Conservation (phyloP, 2,113 vertebrate species). For the Eulacestoma nigropectus region DNA sequence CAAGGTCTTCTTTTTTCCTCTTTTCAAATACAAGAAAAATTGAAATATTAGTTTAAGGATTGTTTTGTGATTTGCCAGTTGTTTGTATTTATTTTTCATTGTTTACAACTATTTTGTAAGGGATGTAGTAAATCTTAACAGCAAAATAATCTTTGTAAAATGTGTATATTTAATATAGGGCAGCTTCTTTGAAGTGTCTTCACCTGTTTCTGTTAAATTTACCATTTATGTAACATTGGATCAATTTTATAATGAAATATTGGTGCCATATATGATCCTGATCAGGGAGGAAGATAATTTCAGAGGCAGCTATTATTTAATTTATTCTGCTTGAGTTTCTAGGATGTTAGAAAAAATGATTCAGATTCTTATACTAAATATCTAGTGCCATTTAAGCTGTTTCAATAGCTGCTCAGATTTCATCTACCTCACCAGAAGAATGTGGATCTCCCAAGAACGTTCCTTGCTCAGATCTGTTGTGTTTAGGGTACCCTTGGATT, state of each 20-base stretch:
- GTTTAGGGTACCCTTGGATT: neutral
- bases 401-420: neutral
- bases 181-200: neutral
- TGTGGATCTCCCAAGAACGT: neutral
- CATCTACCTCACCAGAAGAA: neutral
- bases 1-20: neutral
- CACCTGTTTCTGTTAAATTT: neutral
- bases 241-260: neutral
- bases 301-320: neutral
- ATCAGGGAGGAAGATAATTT: neutral
- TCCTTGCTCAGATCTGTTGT: neutral
- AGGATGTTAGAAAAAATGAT: neutral
- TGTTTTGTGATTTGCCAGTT: neutral
- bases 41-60: neutral
- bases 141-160: neutral
- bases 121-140: neutral
- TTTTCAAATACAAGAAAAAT: neutral
- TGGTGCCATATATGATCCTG: accelerated
- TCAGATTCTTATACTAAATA: neutral
- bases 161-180: accelerated
- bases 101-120: neutral
- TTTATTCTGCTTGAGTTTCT: neutral
- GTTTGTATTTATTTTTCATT: neutral
- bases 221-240: neutral
- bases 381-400: neutral